Conservation (phyloP, 1,140 invertebrate species). For the Portunus trituberculatus region DNA sequence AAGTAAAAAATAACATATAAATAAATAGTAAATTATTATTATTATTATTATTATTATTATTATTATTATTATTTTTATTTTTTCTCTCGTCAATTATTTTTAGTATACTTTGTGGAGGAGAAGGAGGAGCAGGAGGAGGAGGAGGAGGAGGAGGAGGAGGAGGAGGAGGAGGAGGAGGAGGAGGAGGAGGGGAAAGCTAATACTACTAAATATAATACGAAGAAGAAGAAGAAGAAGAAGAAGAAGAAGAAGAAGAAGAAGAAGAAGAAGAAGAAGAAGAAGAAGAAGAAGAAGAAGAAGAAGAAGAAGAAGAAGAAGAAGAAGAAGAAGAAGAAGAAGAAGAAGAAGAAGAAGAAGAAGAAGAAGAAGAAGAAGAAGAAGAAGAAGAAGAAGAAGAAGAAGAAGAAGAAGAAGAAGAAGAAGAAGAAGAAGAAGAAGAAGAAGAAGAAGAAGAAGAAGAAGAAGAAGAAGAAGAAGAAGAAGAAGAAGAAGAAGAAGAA, state of each 20-base stretch:
- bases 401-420: background rate
- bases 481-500: conserved; percentile 30
- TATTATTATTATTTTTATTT: background rate
- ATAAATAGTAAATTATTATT: background rate
- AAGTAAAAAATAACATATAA: too few relatives aligned
- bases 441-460: background rate
- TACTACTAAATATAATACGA: too few relatives aligned
- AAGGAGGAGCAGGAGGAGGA: too few relatives aligned
- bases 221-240: too few relatives aligned
- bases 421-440: background rate
- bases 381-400: background rate
- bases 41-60: background rate
- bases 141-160: background rate
- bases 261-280: too few relatives aligned
- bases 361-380: conserved; percentile 31
- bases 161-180: too few relatives aligned
- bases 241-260: too few relatives aligned
- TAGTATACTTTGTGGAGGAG: too few relatives aligned
- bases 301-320: background rate
- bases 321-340: background rate
- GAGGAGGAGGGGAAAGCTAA: background rate
- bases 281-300: background rate
- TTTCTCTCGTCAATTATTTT: background rate
- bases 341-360: background rate
- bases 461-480: conserved; percentile 13